These are phyloP conservation scores for Aselliscus stoliczkanus DNA, from an alignment of 2,797 vertebrate genomes.

Conservation along the genomic window DNA sequence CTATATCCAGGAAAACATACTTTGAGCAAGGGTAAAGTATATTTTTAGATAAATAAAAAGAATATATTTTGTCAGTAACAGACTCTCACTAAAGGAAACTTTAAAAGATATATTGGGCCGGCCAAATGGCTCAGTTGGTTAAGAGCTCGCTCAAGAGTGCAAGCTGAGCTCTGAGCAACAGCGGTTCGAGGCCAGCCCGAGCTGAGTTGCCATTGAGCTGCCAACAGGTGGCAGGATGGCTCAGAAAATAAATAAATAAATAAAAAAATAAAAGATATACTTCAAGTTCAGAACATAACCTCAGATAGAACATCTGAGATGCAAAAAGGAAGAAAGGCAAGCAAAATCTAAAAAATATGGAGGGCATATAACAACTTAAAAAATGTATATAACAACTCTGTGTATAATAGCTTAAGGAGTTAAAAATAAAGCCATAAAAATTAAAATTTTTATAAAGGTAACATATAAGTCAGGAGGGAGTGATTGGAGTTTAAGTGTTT, in stretches of 20 bases:
- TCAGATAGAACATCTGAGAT: neutral
- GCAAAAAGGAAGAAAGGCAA: neutral
- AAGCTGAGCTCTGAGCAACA: too few relatives aligned
- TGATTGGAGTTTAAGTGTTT: neutral
- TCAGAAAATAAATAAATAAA: too few relatives aligned
- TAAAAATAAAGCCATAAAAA: neutral
- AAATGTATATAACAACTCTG: neutral
- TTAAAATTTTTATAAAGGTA: neutral
- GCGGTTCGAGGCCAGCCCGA: too few relatives aligned
- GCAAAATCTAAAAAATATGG: neutral
- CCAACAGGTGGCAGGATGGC: too few relatives aligned
- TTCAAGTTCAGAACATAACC: neutral
- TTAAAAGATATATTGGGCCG: neutral
- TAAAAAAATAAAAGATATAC: neutral
- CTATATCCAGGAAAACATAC: neutral
- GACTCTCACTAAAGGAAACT: neutral
- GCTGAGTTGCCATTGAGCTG: too few relatives aligned
- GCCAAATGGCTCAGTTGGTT: too few relatives aligned
- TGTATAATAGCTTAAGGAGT: neutral
- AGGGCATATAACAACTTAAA: neutral
- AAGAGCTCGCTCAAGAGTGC: too few relatives aligned
- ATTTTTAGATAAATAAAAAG: neutral
- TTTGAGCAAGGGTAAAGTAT: neutral
- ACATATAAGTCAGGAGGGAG: neutral
- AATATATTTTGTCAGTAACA: neutral